Evolutionary conservation across 2,888 invertebrate genomes (phyloP).

Genomic region (Drosophila limbata): DNA sequence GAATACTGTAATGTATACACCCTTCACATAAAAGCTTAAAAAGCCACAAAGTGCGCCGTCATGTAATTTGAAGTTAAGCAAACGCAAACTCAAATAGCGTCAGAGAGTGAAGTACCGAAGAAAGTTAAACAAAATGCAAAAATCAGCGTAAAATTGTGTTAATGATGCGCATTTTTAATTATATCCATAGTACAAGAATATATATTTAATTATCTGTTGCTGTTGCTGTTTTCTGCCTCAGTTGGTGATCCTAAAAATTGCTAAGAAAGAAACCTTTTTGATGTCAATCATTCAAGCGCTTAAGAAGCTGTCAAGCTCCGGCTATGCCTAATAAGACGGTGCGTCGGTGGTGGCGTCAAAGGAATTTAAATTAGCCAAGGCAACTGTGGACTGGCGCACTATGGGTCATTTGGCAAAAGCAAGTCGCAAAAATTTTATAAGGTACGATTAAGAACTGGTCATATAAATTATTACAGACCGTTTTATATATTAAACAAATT

Average conservation of each 20-base stretch:
- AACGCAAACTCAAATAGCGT: conserved; percentile 35
- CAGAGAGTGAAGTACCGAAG: neutral
- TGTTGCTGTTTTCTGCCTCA: conserved; percentile 29
- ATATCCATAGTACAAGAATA: conserved; percentile 35
- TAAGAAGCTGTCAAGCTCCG: conserved; percentile 75
- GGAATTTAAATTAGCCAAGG: conserved; percentile 77
- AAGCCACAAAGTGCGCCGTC: conserved; percentile 26
- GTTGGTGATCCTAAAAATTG: conserved; percentile 38
- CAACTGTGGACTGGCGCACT: conserved; percentile 31
- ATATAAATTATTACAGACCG: too few species aligned
- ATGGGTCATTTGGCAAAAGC: too few species aligned
- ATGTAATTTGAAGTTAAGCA: conserved; percentile 36
- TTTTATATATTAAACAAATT: too few species aligned
- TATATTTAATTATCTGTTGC: conserved; percentile 59
- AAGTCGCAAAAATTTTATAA: too few species aligned
- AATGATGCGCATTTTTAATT: conserved; percentile 74
- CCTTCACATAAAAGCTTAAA: neutral
- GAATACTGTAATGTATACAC: conserved; percentile 5
- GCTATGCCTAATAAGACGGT: conserved; percentile 71
- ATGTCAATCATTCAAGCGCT: conserved; percentile 81
- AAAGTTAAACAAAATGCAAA: conserved; percentile 39
- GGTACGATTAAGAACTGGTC: too few species aligned
- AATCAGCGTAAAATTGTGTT: conserved; percentile 55
- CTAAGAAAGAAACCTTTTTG: conserved; percentile 68
- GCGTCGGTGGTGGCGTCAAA: conserved; percentile 61